phyloP scores from a whole-genome alignment of 2,113 vertebrate genomes.

The Pseudois nayaur region DNA sequence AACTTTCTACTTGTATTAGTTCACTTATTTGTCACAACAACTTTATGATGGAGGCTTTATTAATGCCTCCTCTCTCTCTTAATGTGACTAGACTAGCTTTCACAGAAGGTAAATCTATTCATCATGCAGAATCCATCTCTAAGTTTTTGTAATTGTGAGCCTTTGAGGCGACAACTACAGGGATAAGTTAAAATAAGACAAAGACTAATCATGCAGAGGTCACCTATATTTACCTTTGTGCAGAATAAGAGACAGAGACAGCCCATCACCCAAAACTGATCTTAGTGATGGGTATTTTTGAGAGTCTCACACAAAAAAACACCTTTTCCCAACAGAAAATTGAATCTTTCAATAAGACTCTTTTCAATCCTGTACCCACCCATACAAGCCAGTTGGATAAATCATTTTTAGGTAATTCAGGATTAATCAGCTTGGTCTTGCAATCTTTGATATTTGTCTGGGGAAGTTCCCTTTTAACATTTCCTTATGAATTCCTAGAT shows the following conservation, averaged over 20 bases:
- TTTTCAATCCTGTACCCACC: neutral
- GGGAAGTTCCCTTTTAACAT: neutral
- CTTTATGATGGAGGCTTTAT: neutral
- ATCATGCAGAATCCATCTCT: neutral
- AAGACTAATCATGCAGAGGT: neutral
- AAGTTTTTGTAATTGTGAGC: neutral
- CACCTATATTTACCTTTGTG: neutral
- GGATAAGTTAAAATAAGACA: neutral
- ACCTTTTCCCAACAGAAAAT: neutral
- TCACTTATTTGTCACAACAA: neutral
- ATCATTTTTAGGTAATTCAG: neutral
- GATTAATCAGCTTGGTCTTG: neutral
- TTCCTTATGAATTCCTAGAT: neutral
- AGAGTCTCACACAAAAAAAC: neutral
- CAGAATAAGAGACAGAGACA: neutral
- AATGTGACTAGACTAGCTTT: neutral
- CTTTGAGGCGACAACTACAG: neutral
- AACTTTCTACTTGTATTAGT: neutral
- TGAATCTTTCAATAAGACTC: neutral
- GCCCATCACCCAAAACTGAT: neutral
- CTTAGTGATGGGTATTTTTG: neutral
- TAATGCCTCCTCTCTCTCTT: neutral
- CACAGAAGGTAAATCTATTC: neutral
- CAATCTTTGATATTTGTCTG: neutral
- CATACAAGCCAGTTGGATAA: neutral